These are phyloP conservation scores for Aphelinus atriplicis DNA, from an alignment of 1,140 invertebrate genomes.

Conservation along the genomic window DNA sequence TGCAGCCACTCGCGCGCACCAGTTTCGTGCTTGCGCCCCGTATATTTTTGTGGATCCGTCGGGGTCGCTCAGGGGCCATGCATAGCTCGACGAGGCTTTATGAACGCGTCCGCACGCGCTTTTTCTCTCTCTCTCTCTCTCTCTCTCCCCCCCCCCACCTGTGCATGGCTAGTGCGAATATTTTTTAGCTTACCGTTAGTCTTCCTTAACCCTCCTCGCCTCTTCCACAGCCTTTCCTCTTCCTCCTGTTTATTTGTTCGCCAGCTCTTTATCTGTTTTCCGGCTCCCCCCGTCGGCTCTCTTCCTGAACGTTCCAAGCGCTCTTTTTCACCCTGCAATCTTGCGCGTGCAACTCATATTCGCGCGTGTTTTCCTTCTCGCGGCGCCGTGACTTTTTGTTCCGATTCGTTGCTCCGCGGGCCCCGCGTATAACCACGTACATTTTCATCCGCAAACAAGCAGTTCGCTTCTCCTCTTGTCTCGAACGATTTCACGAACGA, in stretches of 20 bases:
- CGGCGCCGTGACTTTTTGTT: too few species aligned
- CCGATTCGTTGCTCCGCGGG: too few species aligned
- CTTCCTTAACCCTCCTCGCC: not conserved
- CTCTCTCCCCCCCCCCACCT: not conserved
- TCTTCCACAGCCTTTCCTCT: not conserved
- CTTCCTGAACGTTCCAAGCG: not conserved
- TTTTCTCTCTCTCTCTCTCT: too few species aligned
- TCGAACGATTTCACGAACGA: too few species aligned
- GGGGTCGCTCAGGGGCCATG: too few species aligned
- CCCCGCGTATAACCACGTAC: too few species aligned
- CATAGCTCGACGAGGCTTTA: too few species aligned
- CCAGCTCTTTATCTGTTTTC: not conserved
- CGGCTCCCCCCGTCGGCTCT: not conserved
- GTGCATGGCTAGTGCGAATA: not conserved
- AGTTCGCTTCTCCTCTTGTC: too few species aligned
- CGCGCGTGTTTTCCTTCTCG: not conserved
- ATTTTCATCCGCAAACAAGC: too few species aligned
- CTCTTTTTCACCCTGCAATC: not conserved
- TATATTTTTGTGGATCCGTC: constrained; percentile 20
- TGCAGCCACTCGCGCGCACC: not conserved
- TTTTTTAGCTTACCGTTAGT: not conserved
- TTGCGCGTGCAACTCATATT: not conserved
- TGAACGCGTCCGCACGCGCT: too few species aligned
- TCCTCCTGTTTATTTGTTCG: not conserved
- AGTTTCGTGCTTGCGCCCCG: constrained; percentile 32